These are phyloP conservation scores for Hypolimnas misippus DNA, from an alignment of 2,888 invertebrate genomes.

Conservation along the genomic window DNA sequence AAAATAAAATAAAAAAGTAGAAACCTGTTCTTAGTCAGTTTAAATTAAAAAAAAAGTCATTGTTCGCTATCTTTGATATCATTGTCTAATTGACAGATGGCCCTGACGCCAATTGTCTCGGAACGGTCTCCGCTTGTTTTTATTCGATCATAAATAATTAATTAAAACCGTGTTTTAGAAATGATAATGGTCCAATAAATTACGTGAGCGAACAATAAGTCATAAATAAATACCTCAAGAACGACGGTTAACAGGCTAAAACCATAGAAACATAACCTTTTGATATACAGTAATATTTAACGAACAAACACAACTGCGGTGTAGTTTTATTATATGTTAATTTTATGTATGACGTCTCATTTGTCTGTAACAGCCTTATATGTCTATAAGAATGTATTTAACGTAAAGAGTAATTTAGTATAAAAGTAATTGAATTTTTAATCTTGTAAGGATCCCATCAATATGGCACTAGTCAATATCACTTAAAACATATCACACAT, in stretches of 20 bases:
- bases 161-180: slow-evolving; percentile 18
- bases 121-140: slow-evolving; percentile 6
- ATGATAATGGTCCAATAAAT: slow-evolving; percentile 25
- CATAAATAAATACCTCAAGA: slow-evolving; percentile 22
- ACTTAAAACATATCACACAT: no score
- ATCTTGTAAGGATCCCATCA: no score
- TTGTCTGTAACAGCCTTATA: not conserved
- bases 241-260: not conserved
- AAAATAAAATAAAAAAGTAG: no score
- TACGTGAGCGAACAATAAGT: slow-evolving; percentile 23
- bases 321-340: slow-evolving; percentile 3
- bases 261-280: slow-evolving; percentile 16
- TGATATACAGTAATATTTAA: slow-evolving; percentile 16
- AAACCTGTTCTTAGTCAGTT: no score
- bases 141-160: slow-evolving; percentile 22
- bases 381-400: not conserved
- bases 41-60: not conserved
- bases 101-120: slow-evolving; percentile 5
- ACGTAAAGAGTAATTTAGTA: no score
- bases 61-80: not conserved
- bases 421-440: no score
- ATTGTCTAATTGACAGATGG: slow-evolving; percentile 15
- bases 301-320: not conserved
- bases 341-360: not conserved
- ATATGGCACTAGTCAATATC: no score